These are phyloP conservation scores for Cladopsammia gracilis DNA, from an alignment of 64 coral and sea anemone species.

Conservation along the genomic window DNA sequence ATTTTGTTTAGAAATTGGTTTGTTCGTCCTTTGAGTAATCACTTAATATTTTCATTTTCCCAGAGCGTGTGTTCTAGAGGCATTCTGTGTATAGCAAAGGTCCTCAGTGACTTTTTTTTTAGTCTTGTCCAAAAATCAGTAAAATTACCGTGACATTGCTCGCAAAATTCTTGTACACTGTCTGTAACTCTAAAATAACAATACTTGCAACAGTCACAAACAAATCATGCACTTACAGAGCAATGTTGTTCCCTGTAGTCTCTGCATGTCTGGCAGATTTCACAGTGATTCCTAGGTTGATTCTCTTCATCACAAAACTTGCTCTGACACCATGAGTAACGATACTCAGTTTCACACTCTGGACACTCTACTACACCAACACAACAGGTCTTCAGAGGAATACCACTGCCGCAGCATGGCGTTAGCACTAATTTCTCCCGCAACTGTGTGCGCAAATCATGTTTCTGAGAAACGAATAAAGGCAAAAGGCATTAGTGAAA, in stretches of 20 bases:
- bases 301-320: slow-evolving; percentile 55
- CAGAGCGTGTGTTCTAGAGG: too few species aligned
- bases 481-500: not conserved
- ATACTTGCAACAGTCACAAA: not conserved
- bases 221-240: slow-evolving; percentile 39
- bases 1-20: too few species aligned
- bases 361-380: slow-evolving; percentile 33
- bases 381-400: slow-evolving; percentile 43
- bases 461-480: not conserved
- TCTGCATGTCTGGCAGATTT: slow-evolving; percentile 48
- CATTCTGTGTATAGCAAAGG: too few species aligned
- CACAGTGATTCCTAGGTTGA: slow-evolving; percentile 61
- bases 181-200: too few species aligned
- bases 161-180: too few species aligned
- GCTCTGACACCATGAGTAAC: slow-evolving; percentile 39
- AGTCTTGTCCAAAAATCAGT: too few species aligned
- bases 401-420: slow-evolving; percentile 29
- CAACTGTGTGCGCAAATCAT: not conserved
- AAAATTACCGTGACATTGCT: too few species aligned
- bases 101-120: too few species aligned
- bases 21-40: too few species aligned
- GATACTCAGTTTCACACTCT: slow-evolving; percentile 49
- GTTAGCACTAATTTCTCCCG: not conserved
- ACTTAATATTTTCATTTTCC: too few species aligned
- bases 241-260: slow-evolving; percentile 69